Evolutionary conservation across 2,888 invertebrate genomes (phyloP), one percentile per base, ranked within the genome.

Genomic region (Timema cristinae): DNA sequence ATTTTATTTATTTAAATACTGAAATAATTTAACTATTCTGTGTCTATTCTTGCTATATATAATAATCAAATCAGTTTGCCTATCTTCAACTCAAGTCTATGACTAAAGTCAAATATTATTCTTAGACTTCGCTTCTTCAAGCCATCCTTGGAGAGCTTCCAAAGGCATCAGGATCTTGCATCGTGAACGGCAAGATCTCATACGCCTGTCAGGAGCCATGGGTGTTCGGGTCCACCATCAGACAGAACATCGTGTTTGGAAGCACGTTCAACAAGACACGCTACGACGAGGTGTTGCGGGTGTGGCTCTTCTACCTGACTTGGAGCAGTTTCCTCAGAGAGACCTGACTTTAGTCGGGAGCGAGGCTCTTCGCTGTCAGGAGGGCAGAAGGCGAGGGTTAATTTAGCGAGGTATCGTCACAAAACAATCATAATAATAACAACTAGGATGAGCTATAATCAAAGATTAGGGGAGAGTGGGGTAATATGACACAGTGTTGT

Each of bases 221-320:
- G 95, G 87, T 91, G 0, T 91, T 91, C 80, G 89, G 89, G 1
- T 87, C 88, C 16, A 90, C 91, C 0, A 86, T 96, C 1, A 84
- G 91, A 68, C 93, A 94, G 79, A 96, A 96, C 82, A 93, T 96
- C 77, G 81, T 92, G n/a, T 95, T 96, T 81, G 94, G 94, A 1
- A 82, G 87, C 76, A 83, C 86, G 0, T 90, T 84, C 79, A 85
- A 89, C 74, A 83, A 86, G 69, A 84, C 83, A 16, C 83, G 85
- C 16, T 81, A 80, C 71, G 71, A 76, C 13, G 71, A 75, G 51
- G 88, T 90, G 7, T 84, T 91, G 61, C 86, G 83, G 75, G 90
- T 85, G 0, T 91, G 91, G 88, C 89, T 5, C 79, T 92, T 72
- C 79, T 82, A 66, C 85, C 86, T 76, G 95, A 95, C 81, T 89